Evolutionary conservation across 2,113 vertebrate species (phyloP).

Genomic region (Micronycteris hirsuta): DNA sequence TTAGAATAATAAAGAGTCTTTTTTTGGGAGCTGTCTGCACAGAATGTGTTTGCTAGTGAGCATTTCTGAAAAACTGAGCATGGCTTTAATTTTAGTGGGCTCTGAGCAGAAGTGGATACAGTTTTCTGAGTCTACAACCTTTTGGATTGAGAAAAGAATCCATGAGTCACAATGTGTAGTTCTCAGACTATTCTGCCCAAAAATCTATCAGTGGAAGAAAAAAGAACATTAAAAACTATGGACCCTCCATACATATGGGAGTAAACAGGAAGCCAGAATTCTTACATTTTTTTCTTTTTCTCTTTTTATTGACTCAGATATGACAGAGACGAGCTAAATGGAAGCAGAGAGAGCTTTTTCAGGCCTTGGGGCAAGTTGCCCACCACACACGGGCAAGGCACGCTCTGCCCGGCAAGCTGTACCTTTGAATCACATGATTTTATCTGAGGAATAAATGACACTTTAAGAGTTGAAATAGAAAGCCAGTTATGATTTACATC

Average conservation of each 20-base stretch:
- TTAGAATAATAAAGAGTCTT: neutral
- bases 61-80: neutral
- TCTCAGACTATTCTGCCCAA: neutral
- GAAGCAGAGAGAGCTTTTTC: too few species aligned
- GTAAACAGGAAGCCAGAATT: rapidly evolving
- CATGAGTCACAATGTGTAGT: rapidly evolving
- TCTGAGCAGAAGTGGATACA: neutral
- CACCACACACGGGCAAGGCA: rapidly evolving
- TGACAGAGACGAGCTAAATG: neutral
- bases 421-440: neutral
- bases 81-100: neutral
- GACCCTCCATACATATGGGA: too few species aligned
- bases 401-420: rapidly evolving
- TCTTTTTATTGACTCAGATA: too few species aligned
- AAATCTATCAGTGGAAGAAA: neutral
- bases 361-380: too few species aligned
- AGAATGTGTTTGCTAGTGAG: neutral
- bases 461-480: neutral
- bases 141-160: neutral
- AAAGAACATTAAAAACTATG: neutral
- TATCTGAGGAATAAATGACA: neutral
- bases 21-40: neutral
- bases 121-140: neutral
- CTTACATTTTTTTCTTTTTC: neutral
- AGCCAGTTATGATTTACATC: neutral